Evolutionary conservation across 2,888 invertebrate genomes (phyloP).

Genomic region (Tridacna gigas): DNA sequence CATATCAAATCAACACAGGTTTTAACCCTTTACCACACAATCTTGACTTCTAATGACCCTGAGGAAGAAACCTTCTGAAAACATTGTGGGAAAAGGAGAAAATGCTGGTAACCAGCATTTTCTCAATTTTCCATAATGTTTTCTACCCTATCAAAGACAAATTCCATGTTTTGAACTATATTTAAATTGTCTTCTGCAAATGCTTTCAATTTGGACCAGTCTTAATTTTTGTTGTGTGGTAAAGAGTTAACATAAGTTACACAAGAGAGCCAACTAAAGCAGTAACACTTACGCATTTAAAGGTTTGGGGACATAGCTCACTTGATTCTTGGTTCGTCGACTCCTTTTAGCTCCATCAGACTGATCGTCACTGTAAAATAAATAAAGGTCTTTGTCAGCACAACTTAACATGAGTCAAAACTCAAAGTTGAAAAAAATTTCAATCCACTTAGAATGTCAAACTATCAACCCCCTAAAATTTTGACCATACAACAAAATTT

Average conservation of each 20-base stretch:
- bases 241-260: too few relatives aligned
- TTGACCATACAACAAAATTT: too few relatives aligned
- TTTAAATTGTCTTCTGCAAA: neutral
- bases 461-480: too few relatives aligned
- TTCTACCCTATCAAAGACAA: neutral
- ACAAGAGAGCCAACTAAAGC: neutral
- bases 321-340: slow-evolving; percentile 37
- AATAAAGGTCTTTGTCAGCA: neutral
- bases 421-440: too few relatives aligned
- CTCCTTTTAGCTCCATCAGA: slow-evolving; percentile 1
- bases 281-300: slow-evolving; percentile 46
- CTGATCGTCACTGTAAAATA: slow-evolving; percentile 23
- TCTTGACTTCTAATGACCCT: too few relatives aligned
- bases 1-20: too few relatives aligned
- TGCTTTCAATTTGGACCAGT: neutral
- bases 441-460: too few relatives aligned
- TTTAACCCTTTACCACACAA: too few relatives aligned
- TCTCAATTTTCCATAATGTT: too few relatives aligned
- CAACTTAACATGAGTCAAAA: neutral
- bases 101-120: too few relatives aligned
- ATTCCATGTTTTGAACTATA: neutral
- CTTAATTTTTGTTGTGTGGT: neutral
- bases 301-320: slow-evolving; percentile 47
- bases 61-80: too few relatives aligned
- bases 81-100: too few relatives aligned